These are phyloP conservation scores for Erinaceus europaeus DNA, from an alignment of 2,113 vertebrate genomes.

Conservation along the genomic window DNA sequence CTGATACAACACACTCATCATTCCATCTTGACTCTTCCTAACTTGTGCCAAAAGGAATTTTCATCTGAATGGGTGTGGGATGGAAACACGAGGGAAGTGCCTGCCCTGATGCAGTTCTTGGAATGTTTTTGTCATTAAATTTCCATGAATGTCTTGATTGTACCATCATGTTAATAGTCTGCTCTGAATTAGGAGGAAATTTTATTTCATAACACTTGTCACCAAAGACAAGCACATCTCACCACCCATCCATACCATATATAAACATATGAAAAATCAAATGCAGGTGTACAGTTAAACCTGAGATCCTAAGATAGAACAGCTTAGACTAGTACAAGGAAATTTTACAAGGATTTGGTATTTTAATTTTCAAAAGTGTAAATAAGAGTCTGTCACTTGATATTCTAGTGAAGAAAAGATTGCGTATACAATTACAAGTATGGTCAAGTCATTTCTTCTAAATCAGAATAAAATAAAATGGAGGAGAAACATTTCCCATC, in stretches of 20 bases:
- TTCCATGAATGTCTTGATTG: conserved; percentile 73
- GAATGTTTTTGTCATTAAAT: conserved; percentile 72
- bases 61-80: conserved; percentile 51
- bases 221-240: conserved; percentile 61
- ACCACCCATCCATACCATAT: conserved; percentile 54
- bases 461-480: conserved; percentile 7
- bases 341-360: conserved; percentile 43
- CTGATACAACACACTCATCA: conserved; percentile 24
- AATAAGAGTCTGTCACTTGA: conserved; percentile 21
- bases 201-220: conserved; percentile 72
- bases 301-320: conserved; percentile 34
- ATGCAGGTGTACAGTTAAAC: conserved; percentile 53
- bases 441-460: conserved; percentile 18
- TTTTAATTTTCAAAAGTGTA: conserved; percentile 30
- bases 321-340: conserved; percentile 48
- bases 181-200: conserved; percentile 65
- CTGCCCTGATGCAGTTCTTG: conserved; percentile 58
- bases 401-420: conserved; percentile 16
- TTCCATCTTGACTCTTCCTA: conserved; percentile 49
- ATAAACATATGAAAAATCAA: conserved; percentile 70
- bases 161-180: conserved; percentile 71
- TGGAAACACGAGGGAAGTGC: conserved; percentile 50
- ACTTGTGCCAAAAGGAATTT: conserved; percentile 58
- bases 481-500: conserved; percentile 6
- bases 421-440: conserved; percentile 27